phyloP scores from a whole-genome alignment of 2,113 vertebrate species.

The Thamnophis sirtalis region DNA sequence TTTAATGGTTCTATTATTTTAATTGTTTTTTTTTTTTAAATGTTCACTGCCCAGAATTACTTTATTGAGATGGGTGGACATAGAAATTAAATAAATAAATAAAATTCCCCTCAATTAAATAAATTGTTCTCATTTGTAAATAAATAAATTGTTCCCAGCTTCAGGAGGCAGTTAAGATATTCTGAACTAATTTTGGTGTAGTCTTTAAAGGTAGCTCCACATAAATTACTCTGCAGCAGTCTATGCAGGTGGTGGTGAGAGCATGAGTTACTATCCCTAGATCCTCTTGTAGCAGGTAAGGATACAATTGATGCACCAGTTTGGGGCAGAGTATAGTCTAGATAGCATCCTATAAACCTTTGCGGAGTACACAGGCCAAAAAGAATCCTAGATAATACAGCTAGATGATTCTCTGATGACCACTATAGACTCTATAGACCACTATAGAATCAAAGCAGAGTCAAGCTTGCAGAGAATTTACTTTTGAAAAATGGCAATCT shows the following conservation, averaged over 20 bases:
- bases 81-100: neutral
- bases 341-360: neutral
- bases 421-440: neutral
- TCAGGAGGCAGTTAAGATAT: neutral
- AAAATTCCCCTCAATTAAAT: neutral
- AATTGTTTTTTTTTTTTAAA: neutral
- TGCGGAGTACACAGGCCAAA: neutral
- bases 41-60: neutral
- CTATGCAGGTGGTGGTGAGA: neutral
- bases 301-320: neutral
- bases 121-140: neutral
- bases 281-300: neutral
- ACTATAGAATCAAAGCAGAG: neutral
- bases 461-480: neutral
- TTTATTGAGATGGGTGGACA: neutral
- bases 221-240: neutral
- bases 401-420: neutral
- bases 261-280: neutral
- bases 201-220: neutral
- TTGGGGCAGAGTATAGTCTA: neutral
- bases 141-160: neutral
- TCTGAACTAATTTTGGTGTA: neutral
- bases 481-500: slow-evolving; percentile 27
- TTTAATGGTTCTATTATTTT: neutral
- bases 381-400: neutral